Evolutionary conservation across 2,888 invertebrate species (phyloP), one percentile per base, ranked within the genome.

Genomic region (Baccha elongata): DNA sequence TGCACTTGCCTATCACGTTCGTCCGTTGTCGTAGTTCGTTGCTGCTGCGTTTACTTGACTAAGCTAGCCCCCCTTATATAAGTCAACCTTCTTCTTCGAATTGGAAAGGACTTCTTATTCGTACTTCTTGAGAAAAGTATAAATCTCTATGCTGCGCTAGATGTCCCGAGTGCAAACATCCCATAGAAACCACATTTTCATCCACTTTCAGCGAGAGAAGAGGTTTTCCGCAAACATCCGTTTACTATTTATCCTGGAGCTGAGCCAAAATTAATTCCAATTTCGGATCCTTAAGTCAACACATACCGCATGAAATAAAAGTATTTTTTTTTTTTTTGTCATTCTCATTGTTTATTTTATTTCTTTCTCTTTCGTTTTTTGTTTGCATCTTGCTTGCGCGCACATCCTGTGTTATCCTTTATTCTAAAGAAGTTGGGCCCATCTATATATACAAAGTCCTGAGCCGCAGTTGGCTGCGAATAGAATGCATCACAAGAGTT

Each of bases 181-280:
- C 76, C 48, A 79, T 68, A 62, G 68, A 80, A 64, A 74, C 74
- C 74, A 65, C 74, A 73, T 68, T 73, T 79, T 79, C 79, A 79
- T 79, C 79, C 74, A 80, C 64, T 74, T 74, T 80, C 64, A 74
- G 48, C 42, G 37, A 55, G 76, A 50, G 76, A 76, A 72, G 81
- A 72, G 81, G 76, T 76, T 81, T 83, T 83, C 81, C 72, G 78
- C 83, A 83, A 76, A 83, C 83, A 83, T 83, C 83, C 83, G 83
- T 83, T 83, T 78, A 83, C 78, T 83, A 83, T 83, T 83, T 83
- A 83, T 83, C 83, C 83, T 83, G 83, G 83, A 83, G 83, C 78
- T 69, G 78, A 83, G 83, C 83, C 83, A 83, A 83, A 83, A 83
- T 83, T 83, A 83, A 83, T 83, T 83, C 83, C 83, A 83, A 83